Conservation (phyloP, 2,113 vertebrate genomes). For the Ceyx margarethae region DNA sequence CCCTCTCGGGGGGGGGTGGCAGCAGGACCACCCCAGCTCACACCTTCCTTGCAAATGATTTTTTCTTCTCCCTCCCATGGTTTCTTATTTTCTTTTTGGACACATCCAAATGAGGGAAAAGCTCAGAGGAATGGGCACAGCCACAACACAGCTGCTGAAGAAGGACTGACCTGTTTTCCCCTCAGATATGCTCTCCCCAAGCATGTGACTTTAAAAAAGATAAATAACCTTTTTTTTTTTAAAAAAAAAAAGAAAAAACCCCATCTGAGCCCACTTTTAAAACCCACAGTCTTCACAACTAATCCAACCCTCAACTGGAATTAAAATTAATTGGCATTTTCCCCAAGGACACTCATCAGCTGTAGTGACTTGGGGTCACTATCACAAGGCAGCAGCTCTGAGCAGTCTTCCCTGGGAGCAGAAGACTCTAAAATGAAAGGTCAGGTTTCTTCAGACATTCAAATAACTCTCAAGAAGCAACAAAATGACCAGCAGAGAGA, state of each 20-base stretch:
- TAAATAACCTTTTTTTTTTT: constrained; percentile 21
- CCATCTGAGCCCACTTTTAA: constrained; percentile 14
- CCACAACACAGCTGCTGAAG: not conserved
- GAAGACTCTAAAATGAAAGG: not conserved
- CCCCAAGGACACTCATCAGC: not conserved
- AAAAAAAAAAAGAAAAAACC: not conserved
- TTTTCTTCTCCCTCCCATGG: not conserved
- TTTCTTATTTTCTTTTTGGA: not conserved
- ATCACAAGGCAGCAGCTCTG: not conserved
- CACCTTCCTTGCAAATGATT: not conserved
- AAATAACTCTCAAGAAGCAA: not conserved
- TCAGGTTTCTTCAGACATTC: not conserved
- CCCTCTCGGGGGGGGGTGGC: not conserved
- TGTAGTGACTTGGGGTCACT: not conserved
- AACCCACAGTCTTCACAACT: constrained; percentile 36
- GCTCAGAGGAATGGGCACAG: not conserved
- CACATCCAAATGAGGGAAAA: not conserved
- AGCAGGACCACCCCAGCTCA: not conserved
- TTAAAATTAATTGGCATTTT: constrained; percentile 31
- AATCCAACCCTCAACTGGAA: not conserved
- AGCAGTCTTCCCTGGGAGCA: not conserved
- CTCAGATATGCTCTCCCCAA: not conserved
- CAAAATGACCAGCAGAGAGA: not conserved
- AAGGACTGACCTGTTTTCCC: not conserved
- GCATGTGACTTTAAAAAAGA: constrained; percentile 30